Evolutionary conservation across 1,140 invertebrate species (phyloP), one percentile per base, ranked within the genome.

Genomic region (Eriocheir sinensis): DNA sequence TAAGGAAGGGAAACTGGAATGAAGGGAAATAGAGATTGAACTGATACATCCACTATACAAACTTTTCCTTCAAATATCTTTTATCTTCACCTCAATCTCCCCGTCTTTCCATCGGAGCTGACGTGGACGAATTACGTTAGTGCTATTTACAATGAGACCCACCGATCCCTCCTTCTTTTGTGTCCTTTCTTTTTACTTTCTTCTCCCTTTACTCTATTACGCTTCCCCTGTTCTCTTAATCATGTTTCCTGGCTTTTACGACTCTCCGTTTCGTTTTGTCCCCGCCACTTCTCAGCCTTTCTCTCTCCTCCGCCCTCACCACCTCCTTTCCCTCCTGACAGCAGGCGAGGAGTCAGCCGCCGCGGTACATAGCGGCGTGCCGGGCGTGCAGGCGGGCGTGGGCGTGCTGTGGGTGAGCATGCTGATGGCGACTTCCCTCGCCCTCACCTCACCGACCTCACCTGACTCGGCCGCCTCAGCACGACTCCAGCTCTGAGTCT

Each of bases 291-390:
- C 34, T 79, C 17, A 32, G 9, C 30, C 60, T 36, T 30, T 79
- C 60, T 36, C 60, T 32, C 3, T 53, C 44, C 9, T 89, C 15
- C 30, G n/a, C 17, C 27, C 30, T 0, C 30, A n/a, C 3, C 3
- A 48, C 88, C 48, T 4, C n/a, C 88, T 85, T 34, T 85, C 81
- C 34, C 41, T 38, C n/a, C 34, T 0, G 15, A 80, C 93, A 94
- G 93, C 86, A 27, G 93, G 86, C 21, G 93, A 94, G 30, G 93
- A 94, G 32, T 94, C 86, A 36, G 93, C 93, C 15, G 93, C 93
- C 27, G 86, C 93, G 12, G 93, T 94, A 38, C 93, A 94, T 53
- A 94, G 93, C 48, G 60, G 93, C 8, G 86, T 72, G 40, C 44
- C 12, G 38, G 88, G n/a, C 30, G 86, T 53, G 85, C 60, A 72